Evolutionary conservation across 2,113 vertebrate species (phyloP).

Genomic region (Leucosticte australis): DNA sequence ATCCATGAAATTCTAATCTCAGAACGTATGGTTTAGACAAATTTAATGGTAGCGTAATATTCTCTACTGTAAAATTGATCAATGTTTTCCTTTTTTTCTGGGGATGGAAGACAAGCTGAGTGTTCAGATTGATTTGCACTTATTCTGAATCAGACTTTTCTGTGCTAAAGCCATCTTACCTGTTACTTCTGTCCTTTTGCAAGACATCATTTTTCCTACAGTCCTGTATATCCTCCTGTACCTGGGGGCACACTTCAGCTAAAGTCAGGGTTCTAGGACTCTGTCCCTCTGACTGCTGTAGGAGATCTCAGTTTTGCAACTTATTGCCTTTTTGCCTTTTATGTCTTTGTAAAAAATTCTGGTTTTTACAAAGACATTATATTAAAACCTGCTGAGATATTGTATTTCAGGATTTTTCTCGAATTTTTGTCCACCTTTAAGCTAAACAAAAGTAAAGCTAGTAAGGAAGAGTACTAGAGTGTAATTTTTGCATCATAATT

Average conservation of each 20-base stretch:
- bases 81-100: background rate
- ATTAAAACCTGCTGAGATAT: background rate
- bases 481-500: background rate
- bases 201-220: background rate
- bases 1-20: background rate
- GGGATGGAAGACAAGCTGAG: background rate
- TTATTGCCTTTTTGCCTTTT: too few relatives aligned
- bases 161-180: background rate
- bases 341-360: background rate
- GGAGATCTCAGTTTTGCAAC: background rate
- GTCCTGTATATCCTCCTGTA: background rate
- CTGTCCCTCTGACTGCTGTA: background rate
- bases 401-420: background rate
- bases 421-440: background rate
- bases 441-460: background rate
- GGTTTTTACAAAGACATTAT: background rate
- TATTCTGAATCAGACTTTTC: background rate
- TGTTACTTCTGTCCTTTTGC: background rate
- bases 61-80: background rate
- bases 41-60: background rate
- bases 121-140: background rate
- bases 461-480: background rate
- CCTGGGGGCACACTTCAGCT: background rate
- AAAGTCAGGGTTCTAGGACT: background rate
- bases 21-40: accelerated